These are phyloP conservation scores for Oligia fasciuncula DNA, from an alignment of 2,888 invertebrate genomes.

Conservation along the genomic window DNA sequence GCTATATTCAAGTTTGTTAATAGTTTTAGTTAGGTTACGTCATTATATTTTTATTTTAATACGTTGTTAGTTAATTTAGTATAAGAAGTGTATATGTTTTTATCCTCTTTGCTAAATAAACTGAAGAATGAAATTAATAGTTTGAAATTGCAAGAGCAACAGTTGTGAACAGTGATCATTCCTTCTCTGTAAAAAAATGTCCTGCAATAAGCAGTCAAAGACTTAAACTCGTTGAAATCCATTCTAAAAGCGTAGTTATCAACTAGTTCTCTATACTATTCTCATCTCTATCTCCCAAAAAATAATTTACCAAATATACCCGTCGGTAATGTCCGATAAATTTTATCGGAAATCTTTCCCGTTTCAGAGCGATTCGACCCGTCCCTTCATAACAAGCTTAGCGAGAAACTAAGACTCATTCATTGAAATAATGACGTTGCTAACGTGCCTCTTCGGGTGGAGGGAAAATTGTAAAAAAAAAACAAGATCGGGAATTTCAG, in stretches of 20 bases:
- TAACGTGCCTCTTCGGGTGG: conserved; percentile 50
- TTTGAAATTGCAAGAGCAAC: not conserved
- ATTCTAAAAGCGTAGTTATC: not conserved
- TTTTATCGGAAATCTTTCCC: conserved; percentile 35
- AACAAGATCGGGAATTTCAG: conserved; percentile 28
- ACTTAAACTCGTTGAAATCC: not conserved
- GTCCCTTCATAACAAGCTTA: conserved; percentile 70
- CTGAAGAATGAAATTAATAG: no score
- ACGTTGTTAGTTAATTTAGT: no score
- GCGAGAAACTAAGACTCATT: conserved; percentile 77
- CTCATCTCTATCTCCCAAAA: not conserved
- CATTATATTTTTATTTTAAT: no score
- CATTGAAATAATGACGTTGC: conserved; percentile 78
- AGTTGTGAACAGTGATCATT: not conserved
- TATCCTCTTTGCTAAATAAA: no score
- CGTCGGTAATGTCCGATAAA: conserved; percentile 41
- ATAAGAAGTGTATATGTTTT: no score
- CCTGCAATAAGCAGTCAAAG: not conserved
- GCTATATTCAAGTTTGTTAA: no score
- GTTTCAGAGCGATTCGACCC: conserved; percentile 46
- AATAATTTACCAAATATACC: conserved; percentile 33
- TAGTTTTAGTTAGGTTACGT: no score
- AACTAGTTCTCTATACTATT: not conserved
- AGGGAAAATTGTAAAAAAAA: conserved; percentile 42
- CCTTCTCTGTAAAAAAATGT: not conserved